Evolutionary conservation across 2,113 vertebrate genomes (phyloP).

Genomic region (Caracal caracal): DNA sequence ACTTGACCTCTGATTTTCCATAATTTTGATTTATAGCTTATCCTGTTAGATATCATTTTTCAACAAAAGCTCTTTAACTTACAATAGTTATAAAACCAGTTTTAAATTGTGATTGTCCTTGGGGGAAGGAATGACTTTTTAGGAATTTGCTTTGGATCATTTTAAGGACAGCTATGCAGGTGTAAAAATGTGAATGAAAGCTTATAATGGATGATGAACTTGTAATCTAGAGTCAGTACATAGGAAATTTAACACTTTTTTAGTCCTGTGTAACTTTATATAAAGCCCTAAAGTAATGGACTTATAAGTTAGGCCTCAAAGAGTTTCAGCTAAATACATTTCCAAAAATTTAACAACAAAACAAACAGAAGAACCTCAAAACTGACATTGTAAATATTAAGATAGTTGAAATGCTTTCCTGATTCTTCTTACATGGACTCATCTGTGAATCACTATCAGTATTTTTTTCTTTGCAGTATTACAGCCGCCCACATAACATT

Average conservation of each 20-base stretch:
- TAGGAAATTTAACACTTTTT: conserved; percentile 19
- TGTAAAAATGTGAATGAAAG: conserved; percentile 12
- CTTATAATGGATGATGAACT: not conserved
- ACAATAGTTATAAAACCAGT: conserved; percentile 26
- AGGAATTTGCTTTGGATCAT: conserved; percentile 34
- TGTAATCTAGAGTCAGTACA: not conserved
- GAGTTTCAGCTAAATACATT: conserved; percentile 3
- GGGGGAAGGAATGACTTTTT: conserved; percentile 1
- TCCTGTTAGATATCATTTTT: conserved; percentile 39
- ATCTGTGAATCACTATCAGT: not conserved
- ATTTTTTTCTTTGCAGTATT: not conserved
- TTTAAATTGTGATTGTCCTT: conserved; percentile 54
- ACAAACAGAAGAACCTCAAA: not conserved
- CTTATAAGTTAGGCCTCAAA: conserved; percentile 22
- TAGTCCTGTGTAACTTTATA: not conserved
- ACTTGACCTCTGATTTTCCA: conserved; percentile 52
- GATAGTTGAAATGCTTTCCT: not conserved
- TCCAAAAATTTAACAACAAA: conserved; percentile 45
- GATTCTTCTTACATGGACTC: conserved; percentile 20
- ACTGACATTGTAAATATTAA: conserved; percentile 23
- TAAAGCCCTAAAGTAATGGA: conserved; percentile 26
- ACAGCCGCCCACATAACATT: not conserved
- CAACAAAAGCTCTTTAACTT: conserved; percentile 34
- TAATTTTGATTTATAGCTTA: conserved; percentile 58
- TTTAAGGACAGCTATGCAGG: not conserved